These are phyloP conservation scores for Philantomba maxwellii DNA, from an alignment of 2,113 vertebrate genomes.

Conservation along the genomic window DNA sequence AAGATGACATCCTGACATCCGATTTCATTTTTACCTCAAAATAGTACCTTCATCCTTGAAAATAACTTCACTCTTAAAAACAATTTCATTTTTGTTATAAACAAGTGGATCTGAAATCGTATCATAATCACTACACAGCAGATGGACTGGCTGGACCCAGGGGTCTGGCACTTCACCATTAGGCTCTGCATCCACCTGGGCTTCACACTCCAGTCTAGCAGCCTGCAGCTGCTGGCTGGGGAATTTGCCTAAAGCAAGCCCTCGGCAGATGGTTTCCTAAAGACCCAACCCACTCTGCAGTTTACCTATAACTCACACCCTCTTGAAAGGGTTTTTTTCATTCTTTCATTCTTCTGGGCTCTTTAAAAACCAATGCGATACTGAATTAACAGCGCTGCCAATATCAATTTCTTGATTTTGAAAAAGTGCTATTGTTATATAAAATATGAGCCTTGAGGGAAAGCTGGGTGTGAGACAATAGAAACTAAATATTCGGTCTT, in stretches of 20 bases:
- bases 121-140: not conserved
- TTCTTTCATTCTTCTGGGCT: not conserved
- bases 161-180: not conserved
- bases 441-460: not conserved
- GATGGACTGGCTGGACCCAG: not conserved
- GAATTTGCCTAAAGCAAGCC: not conserved
- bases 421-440: not conserved
- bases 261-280: too few species aligned
- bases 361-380: not conserved
- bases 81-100: not conserved
- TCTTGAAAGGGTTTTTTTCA: not conserved
- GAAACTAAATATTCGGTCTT: not conserved
- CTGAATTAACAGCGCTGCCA: not conserved
- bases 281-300: not conserved
- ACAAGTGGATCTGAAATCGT: not conserved
- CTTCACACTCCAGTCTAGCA: not conserved
- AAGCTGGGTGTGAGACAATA: not conserved
- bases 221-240: not conserved
- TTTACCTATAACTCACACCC: not conserved
- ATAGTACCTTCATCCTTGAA: not conserved
- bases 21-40: not conserved
- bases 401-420: not conserved
- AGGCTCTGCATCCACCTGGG: accelerated
- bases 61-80: not conserved
- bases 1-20: not conserved